Base-by-base conservation (phyloP, 1,140 invertebrate species). In the Trissolcus basalis region DNA sequence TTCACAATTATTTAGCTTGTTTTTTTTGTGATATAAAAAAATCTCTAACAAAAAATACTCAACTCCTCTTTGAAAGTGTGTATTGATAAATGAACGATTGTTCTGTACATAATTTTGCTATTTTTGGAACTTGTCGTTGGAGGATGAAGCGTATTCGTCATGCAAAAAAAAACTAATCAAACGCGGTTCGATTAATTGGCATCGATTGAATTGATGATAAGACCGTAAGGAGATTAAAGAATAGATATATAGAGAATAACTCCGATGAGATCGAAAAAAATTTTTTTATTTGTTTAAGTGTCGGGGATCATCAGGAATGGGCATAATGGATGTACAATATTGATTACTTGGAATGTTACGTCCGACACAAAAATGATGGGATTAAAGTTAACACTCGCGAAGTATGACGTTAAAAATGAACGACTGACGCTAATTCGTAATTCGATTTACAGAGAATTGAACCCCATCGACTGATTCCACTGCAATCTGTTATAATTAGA, bases 331-430 rank as follows among this genome's bases (percentile, higher is more conserved):
- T 6, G 1, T 6, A 6, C 19, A 6, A 73, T 73, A 65, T 65
- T 73, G 70, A 73, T 73, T 60, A 65, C 55, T 59, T 19, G 33
- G 55, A 55, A 73, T 60, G 55, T 73, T 65, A 60, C 19, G 33
- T 59, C 48, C 35, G 60, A 64, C 60, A 36, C 41, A 72, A 72
- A 70, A 72, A 64, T 72, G 54, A 72, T 35, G 53, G 39, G 51
- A 64, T 72, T 59, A 72, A 64, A 64, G 60, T 72, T 58, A 64
- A 64, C 54, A 15, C 12, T 50, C 64, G 43, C 36, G 32, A 58
- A 59, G 32, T 16, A 13, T 58, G 63, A 45, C 33, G 39, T 54
- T 41, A 60, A 70, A 70, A 70, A 61, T 70, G 58, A 50, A 63
- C 53, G 27, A 61, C 43, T 61, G 43, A 70, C 51, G 50, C 2